Base-by-base conservation (phyloP, 2,113 vertebrate species). In the Cololabis saira region DNA sequence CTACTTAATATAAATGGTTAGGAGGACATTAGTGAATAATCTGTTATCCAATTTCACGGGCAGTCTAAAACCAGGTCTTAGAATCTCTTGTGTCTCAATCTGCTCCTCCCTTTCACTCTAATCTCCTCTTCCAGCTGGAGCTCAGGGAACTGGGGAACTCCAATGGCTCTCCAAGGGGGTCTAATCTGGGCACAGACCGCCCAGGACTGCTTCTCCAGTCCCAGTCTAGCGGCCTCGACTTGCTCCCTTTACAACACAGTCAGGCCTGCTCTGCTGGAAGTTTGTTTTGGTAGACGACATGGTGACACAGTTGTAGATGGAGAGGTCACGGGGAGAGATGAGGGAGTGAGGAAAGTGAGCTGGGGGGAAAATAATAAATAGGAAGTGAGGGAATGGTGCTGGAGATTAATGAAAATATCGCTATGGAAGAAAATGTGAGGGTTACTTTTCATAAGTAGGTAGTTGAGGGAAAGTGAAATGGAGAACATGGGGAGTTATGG, bases 41-140 rank as follows among this genome's bases (percentile, higher is more conserved):
- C 85, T 88, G 82, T 87, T 90, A 89, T 89, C 87, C 85, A 87
- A 83, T 90, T 91, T 87, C 80, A 88, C 88, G 90, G 83, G 66
- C 76, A 43, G 76, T 69, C 90, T 84, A 84, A 85, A 88, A 81
- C 86, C 42, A 48, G 67, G 74, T 79, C 79, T 84, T 77, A 40
- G 70, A 87, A 81, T 85, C 87, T 87, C 85, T 52, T 10, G 82
- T 80, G 86, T 83, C 76, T 85, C 70, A 72, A 82, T 89, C 82
- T 84, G 68, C 70, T 70, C 68, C 79, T 82, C 80, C 73, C 64
- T 74, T 81, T 49, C 6, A n/a, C 58, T 84, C 86, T 88, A 89
- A 90, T 90, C 87, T 89, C 44, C 63, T 74, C 78, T 87, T 91
- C 78, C 86, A 90, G 86, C 81, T 79, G 62, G 85, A 87, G 83